Evolutionary conservation across 2,888 invertebrate genomes (phyloP).

Genomic region (Tromatobia lineatoria): DNA sequence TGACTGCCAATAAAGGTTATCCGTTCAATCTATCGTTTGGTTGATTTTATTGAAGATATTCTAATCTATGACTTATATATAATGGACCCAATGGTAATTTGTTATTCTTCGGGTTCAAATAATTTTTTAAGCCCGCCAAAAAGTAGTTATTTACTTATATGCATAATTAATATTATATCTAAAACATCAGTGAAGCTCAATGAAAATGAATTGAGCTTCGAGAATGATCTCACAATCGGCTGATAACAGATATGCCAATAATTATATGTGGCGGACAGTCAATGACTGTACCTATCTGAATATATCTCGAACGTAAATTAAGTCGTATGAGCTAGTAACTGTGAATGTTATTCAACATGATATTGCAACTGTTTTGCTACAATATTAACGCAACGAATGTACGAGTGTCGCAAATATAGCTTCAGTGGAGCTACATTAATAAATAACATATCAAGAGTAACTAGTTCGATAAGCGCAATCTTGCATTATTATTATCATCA

Average conservation of each 20-base stretch:
- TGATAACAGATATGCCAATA: neutral
- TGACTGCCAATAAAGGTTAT: neutral
- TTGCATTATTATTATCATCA: neutral
- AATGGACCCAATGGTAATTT: neutral
- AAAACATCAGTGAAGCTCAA: neutral
- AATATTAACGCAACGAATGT: neutral
- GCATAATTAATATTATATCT: neutral
- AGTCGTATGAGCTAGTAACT: neutral
- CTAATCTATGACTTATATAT: neutral
- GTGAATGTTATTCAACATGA: constrained; percentile 18
- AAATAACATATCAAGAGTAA: neutral
- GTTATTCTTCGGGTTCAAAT: neutral
- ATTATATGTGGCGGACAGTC: neutral
- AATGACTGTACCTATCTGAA: neutral
- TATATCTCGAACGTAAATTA: neutral
- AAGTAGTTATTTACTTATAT: neutral
- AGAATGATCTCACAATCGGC: neutral
- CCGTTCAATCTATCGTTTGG: neutral
- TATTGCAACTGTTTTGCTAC: neutral
- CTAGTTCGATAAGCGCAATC: constrained; percentile 8
- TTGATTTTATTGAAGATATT: neutral
- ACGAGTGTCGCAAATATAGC: constrained; percentile 5
- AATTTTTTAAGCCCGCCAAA: neutral
- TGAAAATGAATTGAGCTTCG: neutral
- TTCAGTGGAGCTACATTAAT: neutral